Percentiles rank a stretch among this genome's conserved stretches.
Conservation (phyloP, 2,888 invertebrate genomes). For the Siphlonurus alternatus region DNA sequence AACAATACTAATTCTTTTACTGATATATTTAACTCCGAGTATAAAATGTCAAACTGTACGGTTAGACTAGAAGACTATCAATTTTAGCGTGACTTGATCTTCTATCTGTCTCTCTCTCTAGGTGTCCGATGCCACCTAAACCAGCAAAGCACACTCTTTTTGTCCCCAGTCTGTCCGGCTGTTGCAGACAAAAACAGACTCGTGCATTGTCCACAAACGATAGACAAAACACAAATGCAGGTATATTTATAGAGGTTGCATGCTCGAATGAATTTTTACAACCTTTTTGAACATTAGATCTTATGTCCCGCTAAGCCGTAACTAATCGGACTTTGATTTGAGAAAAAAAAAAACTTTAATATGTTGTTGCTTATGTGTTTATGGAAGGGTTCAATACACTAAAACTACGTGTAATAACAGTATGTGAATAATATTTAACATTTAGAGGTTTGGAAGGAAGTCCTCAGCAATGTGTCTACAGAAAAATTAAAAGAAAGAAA, state of each 20-base stretch:
- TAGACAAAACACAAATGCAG: not conserved
- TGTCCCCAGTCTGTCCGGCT: not conserved
- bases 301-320: not conserved
- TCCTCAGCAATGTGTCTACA: too few relatives aligned
- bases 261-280: not conserved
- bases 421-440: too few relatives aligned
- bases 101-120: not conserved
- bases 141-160: not conserved
- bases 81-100: not conserved
- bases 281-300: not conserved
- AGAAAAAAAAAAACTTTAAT: too few relatives aligned
- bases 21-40: not conserved
- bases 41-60: not conserved
- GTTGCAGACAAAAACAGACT: not conserved
- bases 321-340: not conserved
- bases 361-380: too few relatives aligned
- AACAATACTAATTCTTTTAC: not conserved
- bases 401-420: too few relatives aligned
- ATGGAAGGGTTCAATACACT: too few relatives aligned
- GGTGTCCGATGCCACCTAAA: not conserved
- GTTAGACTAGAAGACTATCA: not conserved
- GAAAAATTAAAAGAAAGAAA: too few relatives aligned
- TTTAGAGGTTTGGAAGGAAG: too few relatives aligned
- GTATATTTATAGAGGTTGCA: not conserved
- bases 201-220: not conserved